Base-by-base conservation (phyloP, 2,113 vertebrate species). In the Podarcis cretensis region DNA sequence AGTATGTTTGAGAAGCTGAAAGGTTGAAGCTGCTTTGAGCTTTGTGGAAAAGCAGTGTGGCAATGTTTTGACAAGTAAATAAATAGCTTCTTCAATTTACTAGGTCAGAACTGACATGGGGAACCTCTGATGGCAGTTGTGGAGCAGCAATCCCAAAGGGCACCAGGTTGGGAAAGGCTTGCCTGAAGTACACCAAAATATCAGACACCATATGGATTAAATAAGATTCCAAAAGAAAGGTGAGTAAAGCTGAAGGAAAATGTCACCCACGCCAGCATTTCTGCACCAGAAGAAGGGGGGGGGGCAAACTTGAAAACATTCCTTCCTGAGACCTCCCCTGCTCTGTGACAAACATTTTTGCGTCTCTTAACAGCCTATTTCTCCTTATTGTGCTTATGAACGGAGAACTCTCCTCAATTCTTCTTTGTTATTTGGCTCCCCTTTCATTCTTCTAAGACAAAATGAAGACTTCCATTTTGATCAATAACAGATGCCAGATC, bases 401-500 rank as follows among this genome's bases (percentile, higher is more conserved):
- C 20, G 54, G 48, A 27, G 20, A 35, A 27, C 21, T 18, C 10
- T 30, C 84, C 40, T 32, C 18, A 65, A 69, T 87, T 69, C 76
- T 86, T 43, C 48, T 68, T 78, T 27, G 14, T 54, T 68, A 54
- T 68, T 65, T 85, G 27, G 80, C 57, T 95, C 85, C 94, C 90
- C n/a, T 13, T 94, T 92, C 57, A 54, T 84, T 74, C 8, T 77
- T 59, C 23, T 43, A 83, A 92, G 87, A 85, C 78, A 91, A 96
- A 95, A 63, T 65, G 89, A 91, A 66, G 79, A 65, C 78, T 95
- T 91, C 71, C 75, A 81, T 96, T 96, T 94, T 94, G 84, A 91
- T 95, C 87, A 90, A 88, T 96, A 93, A 91, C 93, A 96, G 85
- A 92, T 95, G 94, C 90, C 95, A 71, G 3, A 5, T 96, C 96